Conservation (phyloP, 2,797 vertebrate species). For the Furcifer pardalis region DNA sequence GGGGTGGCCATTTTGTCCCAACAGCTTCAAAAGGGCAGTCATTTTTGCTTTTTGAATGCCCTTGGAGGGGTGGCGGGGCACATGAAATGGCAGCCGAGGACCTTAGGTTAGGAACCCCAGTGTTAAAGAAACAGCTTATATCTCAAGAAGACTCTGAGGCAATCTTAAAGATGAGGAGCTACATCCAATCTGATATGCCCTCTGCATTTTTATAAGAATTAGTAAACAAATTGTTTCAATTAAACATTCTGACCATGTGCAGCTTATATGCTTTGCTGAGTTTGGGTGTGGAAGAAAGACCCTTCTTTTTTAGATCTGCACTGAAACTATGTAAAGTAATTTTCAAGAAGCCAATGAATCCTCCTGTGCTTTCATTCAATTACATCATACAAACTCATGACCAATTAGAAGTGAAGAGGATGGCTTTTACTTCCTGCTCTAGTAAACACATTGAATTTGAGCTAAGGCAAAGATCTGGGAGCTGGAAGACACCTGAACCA, state of each 20-base stretch:
- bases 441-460: neutral
- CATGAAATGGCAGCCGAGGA: too few species aligned
- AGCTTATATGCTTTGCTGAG: neutral
- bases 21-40: too few species aligned
- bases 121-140: too few species aligned
- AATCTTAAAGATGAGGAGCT: neutral
- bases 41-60: too few species aligned
- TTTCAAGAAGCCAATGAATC: constrained; percentile 1
- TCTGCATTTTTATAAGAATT: neutral
- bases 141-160: too few species aligned
- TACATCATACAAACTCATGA: neutral
- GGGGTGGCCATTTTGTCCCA: too few species aligned
- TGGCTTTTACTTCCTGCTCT: neutral
- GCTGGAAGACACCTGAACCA: constrained; percentile 6
- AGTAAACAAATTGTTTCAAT: neutral
- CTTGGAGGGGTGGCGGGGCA: too few species aligned
- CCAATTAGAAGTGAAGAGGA: neutral
- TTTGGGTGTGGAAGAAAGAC: neutral
- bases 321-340: neutral
- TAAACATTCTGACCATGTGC: neutral
- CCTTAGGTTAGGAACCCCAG: too few species aligned
- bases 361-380: constrained; percentile 9
- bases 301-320: neutral
- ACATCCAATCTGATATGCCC: neutral
- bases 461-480: neutral